Evolutionary conservation across 2,113 vertebrate genomes (phyloP).

Genomic region (Chaenocephalus aceratus): DNA sequence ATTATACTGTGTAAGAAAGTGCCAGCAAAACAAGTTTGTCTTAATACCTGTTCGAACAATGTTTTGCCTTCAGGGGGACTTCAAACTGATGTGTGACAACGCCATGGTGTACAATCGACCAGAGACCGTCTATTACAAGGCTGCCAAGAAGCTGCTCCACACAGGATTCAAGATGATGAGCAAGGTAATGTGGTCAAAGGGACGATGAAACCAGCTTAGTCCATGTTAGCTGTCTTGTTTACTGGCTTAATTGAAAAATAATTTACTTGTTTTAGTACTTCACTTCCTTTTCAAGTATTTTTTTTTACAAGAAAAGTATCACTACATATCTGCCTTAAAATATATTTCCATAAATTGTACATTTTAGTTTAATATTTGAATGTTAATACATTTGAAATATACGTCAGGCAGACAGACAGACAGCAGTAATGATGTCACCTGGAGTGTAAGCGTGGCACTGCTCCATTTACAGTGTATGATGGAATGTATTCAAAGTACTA

Average conservation of each 20-base stretch:
- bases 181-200: constrained; percentile 88
- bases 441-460: neutral
- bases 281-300: neutral
- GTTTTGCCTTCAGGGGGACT: constrained; percentile 90
- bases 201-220: no score
- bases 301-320: neutral
- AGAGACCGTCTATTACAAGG: constrained; percentile 98
- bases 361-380: neutral
- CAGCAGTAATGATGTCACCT: neutral
- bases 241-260: no score
- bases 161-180: constrained; percentile 99
- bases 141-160: constrained; percentile 98
- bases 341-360: neutral
- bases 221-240: no score
- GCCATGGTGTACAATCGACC: constrained; percentile 99
- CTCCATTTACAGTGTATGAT: neutral
- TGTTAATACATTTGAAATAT: neutral
- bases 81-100: constrained; percentile 99
- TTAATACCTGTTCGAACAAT: neutral
- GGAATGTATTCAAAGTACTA: constrained; percentile 9
- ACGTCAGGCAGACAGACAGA: neutral
- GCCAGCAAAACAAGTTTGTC: neutral
- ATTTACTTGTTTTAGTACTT: neutral
- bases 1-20: neutral
- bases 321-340: neutral